Evolutionary conservation across 2,113 vertebrate genomes (phyloP).

Genomic region (Mormyrus iriodes): DNA sequence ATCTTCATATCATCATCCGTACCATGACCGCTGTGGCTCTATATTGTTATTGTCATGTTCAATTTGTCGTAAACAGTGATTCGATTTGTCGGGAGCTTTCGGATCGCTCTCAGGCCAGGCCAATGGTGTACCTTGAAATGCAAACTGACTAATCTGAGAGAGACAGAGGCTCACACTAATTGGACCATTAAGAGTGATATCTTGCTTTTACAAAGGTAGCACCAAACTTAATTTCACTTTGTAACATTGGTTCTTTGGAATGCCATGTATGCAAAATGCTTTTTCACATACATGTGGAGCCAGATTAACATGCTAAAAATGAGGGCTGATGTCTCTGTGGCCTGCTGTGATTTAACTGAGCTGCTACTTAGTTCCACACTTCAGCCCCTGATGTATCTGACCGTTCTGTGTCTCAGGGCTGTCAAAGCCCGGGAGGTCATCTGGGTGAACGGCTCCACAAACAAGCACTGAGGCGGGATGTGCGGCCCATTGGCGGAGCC

Average conservation of each 20-base stretch:
- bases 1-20: background rate
- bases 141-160: background rate
- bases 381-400: background rate
- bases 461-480: background rate
- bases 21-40: background rate
- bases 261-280: background rate
- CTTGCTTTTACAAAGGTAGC: background rate
- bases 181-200: background rate
- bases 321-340: background rate
- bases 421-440: background rate
- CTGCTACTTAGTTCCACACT: too few relatives aligned
- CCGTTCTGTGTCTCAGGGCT: background rate
- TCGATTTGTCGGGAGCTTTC: background rate
- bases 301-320: background rate
- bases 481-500: background rate
- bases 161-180: background rate
- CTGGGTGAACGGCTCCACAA: background rate
- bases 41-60: background rate
- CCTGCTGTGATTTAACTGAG: background rate
- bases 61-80: background rate
- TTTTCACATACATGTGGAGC: background rate
- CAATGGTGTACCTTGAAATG: background rate
- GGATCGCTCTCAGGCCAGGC: background rate
- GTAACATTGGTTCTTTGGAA: background rate
- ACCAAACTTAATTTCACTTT: background rate